Percentiles rank a stretch among this genome's conserved stretches.
These are phyloP conservation scores for Geopemphigus sp. DNA, from an alignment of 1,140 invertebrate genomes.

Conservation along the genomic window DNA sequence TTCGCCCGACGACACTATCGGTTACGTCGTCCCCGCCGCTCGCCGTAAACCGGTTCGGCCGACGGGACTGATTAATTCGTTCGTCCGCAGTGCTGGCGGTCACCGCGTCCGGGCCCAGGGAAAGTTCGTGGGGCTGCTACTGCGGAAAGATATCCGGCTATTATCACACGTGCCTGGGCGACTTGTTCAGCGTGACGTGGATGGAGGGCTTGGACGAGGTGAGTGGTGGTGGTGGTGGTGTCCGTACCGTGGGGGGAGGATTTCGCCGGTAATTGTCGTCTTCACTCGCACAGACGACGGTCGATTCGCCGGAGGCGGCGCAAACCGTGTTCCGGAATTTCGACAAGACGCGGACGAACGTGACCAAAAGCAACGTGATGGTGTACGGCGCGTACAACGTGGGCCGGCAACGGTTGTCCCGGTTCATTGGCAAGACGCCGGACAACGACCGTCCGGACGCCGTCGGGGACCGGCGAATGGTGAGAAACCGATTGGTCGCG, in stretches of 20 bases:
- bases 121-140: constrained; percentile 65
- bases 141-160: constrained; percentile 59
- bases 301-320: neutral
- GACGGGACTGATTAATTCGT: no score
- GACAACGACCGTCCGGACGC: no score
- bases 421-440: neutral
- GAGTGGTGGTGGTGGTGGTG: no score
- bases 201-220: constrained; percentile 66
- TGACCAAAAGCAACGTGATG: constrained; percentile 17
- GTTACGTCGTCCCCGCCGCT: no score
- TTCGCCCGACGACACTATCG: no score
- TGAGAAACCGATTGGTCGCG: no score
- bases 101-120: constrained; percentile 64
- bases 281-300: neutral
- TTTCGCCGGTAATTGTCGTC: no score
- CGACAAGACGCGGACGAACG: neutral
- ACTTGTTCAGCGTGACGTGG: constrained; percentile 68
- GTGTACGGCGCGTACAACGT: constrained; percentile 5
- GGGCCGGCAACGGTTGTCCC: neutral
- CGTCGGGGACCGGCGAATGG: no score
- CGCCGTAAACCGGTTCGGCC: no score
- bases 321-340: neutral
- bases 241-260: no score
- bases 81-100: constrained; percentile 63
- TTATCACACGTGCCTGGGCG: constrained; percentile 58